Conservation (phyloP, 2,888 invertebrate species). For the Boloria selene region DNA sequence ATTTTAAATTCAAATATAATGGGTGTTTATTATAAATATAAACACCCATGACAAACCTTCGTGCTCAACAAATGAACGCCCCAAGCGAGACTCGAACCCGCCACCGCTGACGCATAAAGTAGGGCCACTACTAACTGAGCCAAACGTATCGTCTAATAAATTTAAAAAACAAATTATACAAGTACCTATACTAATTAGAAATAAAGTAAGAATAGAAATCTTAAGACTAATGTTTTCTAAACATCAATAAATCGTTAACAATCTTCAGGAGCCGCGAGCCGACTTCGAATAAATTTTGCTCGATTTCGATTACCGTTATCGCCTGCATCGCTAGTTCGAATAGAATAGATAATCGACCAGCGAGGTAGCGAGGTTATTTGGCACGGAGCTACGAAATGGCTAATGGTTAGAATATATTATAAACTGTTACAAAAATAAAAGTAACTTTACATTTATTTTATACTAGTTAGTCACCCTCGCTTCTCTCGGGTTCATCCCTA, state of each 20-base stretch:
- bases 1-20: no score
- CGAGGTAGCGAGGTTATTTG: slow-evolving; percentile 14
- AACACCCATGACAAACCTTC: no score
- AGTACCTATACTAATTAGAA: neutral
- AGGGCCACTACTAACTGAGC: no score
- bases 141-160: no score
- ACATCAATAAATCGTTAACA: slow-evolving; percentile 49
- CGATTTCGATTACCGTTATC: slow-evolving; percentile 65
- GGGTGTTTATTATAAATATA: no score
- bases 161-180: no score
- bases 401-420: neutral
- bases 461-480: neutral
- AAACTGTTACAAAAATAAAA: neutral
- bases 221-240: slow-evolving; percentile 33
- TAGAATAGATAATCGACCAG: slow-evolving; percentile 43
- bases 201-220: slow-evolving; percentile 9
- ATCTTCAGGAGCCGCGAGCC: slow-evolving; percentile 50
- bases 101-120: no score
- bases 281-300: slow-evolving; percentile 57
- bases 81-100: no score
- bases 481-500: no score
- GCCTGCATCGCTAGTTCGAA: slow-evolving; percentile 57
- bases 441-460: slow-evolving; percentile 1
- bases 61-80: no score
- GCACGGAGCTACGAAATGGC: slow-evolving; percentile 18